A percentile compares a stretch with the other conserved stretches of the same genome.
These are phyloP conservation scores for Neodontobutis hainanensis DNA, from an alignment of 2,113 vertebrate species.

Conservation along the genomic window DNA sequence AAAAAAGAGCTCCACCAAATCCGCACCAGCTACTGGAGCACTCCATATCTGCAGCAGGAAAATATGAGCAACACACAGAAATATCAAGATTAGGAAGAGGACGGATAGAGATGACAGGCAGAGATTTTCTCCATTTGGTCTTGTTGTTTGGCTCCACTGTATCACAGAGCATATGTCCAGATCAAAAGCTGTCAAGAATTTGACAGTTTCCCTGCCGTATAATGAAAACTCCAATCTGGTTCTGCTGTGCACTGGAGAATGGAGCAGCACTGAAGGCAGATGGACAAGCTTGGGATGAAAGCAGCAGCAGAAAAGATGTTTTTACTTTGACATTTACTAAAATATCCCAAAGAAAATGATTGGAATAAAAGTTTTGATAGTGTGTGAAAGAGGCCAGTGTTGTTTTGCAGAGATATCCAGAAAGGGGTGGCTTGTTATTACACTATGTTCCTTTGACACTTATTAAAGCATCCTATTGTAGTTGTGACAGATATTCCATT, in stretches of 20 bases:
- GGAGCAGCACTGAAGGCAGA: conserved; percentile 17
- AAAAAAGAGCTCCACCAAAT: conserved; percentile 35
- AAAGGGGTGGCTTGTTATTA: background rate
- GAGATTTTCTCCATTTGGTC: conserved; percentile 35
- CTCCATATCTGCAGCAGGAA: conserved; percentile 18
- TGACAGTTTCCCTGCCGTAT: conserved; percentile 59
- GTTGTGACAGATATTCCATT: too few species aligned
- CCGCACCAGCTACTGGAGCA: conserved; percentile 36
- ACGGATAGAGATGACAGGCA: conserved; percentile 21
- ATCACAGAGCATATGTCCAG: conserved; percentile 56
- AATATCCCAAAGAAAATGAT: background rate
- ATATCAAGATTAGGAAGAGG: conserved; percentile 14
- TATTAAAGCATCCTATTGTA: too few species aligned
- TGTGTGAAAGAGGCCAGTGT: background rate
- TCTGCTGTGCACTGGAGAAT: conserved; percentile 43
- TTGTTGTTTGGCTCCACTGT: conserved; percentile 31
- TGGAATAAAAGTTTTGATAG: background rate
- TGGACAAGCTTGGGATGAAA: conserved; percentile 20
- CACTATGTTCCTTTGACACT: too few species aligned
- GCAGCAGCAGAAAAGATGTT: conserved; percentile 11
- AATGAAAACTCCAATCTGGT: conserved; percentile 69
- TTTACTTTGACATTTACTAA: conserved; percentile 1
- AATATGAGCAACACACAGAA: conserved; percentile 5
- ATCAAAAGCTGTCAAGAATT: conserved; percentile 58
- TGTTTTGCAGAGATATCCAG: background rate